Evolutionary conservation across 2,113 vertebrate genomes (phyloP), one percentile per base, ranked within the genome.

Genomic region (Macaca nemestrina): DNA sequence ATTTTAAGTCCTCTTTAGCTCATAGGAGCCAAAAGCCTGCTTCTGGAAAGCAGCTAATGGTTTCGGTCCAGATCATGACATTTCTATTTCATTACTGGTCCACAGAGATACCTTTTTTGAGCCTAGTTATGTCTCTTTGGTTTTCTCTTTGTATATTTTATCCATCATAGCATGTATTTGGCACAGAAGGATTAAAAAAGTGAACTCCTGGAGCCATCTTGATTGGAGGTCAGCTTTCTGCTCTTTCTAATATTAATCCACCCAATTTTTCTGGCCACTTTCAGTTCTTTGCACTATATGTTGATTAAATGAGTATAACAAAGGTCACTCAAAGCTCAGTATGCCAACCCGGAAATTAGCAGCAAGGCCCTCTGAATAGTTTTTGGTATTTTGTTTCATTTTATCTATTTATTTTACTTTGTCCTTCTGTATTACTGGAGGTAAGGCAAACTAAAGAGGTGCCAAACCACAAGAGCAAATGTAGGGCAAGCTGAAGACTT

Each of bases 121-220:
- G 67, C 61, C 57, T 52, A n/a, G 64, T 81, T 85, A 85, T 75
- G 55, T 45, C 93, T 93, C 59, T 89, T 72, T 93, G 93, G n/a
- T 87, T 90, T 92, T 87, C 75, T 81, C 43, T 82, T 92, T 94
- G 79, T 85, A 43, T 85, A 85, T 80, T 94, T 81, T 87, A 94
- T 40, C 40, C 85, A 61, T 93, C 85, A 78, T 18, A 52, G 57
- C 85, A 86, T 30, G 27, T 25, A 90, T 40, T 86, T 55, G 67
- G 50, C 89, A 95, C 17, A 87, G 93, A 93, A 10, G 75, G 59
- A 93, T 70, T 93, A 55, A n/a, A 93, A 94, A 92, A 86, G 75
- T 70, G 50, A 87, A 95, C 90, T 95, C 59, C 43, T 14, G n/a
- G 50, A 90, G 86, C 32, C 59, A 72, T 61, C 50, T 55, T 81